phyloP scores from a whole-genome alignment of 92 coral and sea anemone species.

The Phenganax stokvisi region DNA sequence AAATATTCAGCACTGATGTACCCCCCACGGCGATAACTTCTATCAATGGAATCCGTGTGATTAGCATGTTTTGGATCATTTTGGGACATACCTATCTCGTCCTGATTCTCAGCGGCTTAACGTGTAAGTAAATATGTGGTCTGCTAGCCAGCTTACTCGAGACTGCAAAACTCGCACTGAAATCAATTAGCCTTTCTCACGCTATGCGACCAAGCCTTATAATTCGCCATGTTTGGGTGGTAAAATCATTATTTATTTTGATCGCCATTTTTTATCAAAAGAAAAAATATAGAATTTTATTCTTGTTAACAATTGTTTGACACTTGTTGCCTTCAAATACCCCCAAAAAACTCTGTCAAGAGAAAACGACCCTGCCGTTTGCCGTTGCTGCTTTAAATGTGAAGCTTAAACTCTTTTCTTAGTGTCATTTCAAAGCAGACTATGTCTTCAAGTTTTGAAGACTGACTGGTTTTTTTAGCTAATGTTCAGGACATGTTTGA shows the following conservation, averaged over 20 bases:
- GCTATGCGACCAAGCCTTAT: too few relatives aligned
- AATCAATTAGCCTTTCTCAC: too few relatives aligned
- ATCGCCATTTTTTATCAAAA: too few relatives aligned
- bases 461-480: background rate
- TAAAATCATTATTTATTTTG: too few relatives aligned
- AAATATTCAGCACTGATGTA: slow-evolving; percentile 67
- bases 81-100: slow-evolving; percentile 65
- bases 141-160: background rate
- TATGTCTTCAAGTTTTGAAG: background rate
- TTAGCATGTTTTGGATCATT: slow-evolving; percentile 90
- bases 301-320: too few relatives aligned
- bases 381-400: background rate
- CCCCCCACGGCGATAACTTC: slow-evolving; percentile 73
- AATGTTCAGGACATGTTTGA: background rate
- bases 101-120: slow-evolving; percentile 6
- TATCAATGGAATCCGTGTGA: slow-evolving; percentile 79
- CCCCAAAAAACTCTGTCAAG: too few relatives aligned
- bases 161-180: background rate
- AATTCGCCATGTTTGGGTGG: too few relatives aligned
- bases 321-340: too few relatives aligned
- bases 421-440: too few relatives aligned
- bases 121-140: background rate
- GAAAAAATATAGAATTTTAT: too few relatives aligned
- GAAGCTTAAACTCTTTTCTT: too few relatives aligned
- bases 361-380: background rate